Base-by-base conservation (phyloP, 64 coral and sea anemone species). In the Actinia tenebrosa region DNA sequence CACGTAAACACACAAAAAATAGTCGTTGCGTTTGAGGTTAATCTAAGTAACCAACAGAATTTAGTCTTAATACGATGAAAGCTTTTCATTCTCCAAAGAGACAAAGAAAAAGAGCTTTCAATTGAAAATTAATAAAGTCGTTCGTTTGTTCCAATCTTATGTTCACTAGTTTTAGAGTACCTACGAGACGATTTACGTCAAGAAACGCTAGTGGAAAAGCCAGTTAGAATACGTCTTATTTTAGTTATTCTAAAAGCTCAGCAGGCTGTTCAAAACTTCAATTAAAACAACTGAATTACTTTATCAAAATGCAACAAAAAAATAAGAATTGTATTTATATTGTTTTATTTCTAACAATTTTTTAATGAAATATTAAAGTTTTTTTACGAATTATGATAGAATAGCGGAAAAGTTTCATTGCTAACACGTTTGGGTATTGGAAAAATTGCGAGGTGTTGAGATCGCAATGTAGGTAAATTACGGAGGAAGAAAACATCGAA, bases 311-410 rank as follows among this genome's bases (percentile, higher is more conserved):
- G 7, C 79, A 81, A 81, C 79, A 53, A 30, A 37, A 42, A 30
- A 30, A 75, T 16, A 75, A 50, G 18, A 81, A 45, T 81, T 53
- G 43, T 81, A 52, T 22, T 22, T 18, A 50, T 81, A 81, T 81
- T 81, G 17, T 81, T 81, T 53, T 53, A 45, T 81, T 45, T 45
- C 79, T 45, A 37, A 53, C 6, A 25, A 45, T 22, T 81, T 37
- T 37, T 81, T 53, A 11, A 81, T 81, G 23, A 81, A 81, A 81
- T 81, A 81, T 81, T 81, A 81, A 81, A 53, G 44, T 81, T 81
- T 45, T 50, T 50, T 81, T n/a, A 53, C 44, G 79, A 81, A 4
- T n/a, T 20, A 81, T 3, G 14, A 16, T 75, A 75, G 25, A 75
- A 75, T 75, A 75, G 69, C 7, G 69, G 69, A 14, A 75, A 75